Percentiles rank a stretch among this genome's conserved stretches.
These are phyloP conservation scores for Crioceris asparagi DNA, from an alignment of 2,888 invertebrate species.

Conservation along the genomic window DNA sequence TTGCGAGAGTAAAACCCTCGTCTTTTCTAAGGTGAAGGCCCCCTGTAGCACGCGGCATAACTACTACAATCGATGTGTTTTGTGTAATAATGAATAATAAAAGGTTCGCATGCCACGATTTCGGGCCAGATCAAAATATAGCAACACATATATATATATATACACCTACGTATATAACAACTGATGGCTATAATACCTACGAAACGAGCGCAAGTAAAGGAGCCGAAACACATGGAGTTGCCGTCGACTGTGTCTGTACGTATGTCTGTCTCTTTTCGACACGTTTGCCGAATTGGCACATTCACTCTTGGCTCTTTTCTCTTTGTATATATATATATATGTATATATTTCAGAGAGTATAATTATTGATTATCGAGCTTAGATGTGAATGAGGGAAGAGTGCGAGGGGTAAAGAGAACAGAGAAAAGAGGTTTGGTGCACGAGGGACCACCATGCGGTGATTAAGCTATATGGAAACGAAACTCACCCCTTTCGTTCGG, in stretches of 20 bases:
- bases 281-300: conserved; percentile 31
- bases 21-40: background rate
- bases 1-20: no score
- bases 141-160: no score
- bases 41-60: background rate
- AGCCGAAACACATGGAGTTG: no score
- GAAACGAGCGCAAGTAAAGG: no score
- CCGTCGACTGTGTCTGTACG: no score
- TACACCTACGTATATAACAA: no score
- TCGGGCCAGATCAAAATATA: conserved; percentile 43
- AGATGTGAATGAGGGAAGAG: conserved; percentile 34
- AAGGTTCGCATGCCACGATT: conserved; percentile 25
- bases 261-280: conserved; percentile 28
- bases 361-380: conserved; percentile 50
- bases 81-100: conserved; percentile 24
- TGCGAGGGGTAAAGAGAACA: conserved; percentile 22
- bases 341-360: no score
- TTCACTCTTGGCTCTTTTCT: conserved; percentile 37
- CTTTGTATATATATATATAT: conserved; percentile 52
- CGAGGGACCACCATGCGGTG: conserved; percentile 36
- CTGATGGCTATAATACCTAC: conserved; percentile 24
- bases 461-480: conserved; percentile 49
- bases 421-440: conserved; percentile 33
- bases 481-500: conserved; percentile 41
- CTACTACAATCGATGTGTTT: conserved; percentile 19